Conservation (phyloP, 1,140 invertebrate species). For the Solenopsis invicta region DNA sequence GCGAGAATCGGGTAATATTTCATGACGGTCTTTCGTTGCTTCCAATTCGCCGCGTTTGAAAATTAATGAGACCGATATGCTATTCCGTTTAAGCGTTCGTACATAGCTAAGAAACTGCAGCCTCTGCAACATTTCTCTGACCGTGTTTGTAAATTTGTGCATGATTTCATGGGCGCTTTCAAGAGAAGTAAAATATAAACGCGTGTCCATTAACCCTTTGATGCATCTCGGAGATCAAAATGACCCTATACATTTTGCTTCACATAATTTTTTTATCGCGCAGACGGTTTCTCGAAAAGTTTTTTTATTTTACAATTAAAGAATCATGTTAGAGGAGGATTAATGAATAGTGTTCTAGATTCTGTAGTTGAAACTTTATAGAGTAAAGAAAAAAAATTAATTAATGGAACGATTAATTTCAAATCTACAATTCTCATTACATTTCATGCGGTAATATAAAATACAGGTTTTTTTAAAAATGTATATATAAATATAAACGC, state of each 20-base stretch:
- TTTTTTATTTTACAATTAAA: conserved; percentile 6
- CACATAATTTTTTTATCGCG: conserved; percentile 3
- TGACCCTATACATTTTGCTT: not conserved
- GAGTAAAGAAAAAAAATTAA: not conserved
- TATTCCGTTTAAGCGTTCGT: conserved; percentile 49
- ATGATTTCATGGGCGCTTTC: conserved; percentile 5
- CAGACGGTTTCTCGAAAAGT: not conserved
- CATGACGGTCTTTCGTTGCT: conserved; percentile 36
- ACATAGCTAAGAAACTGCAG: conserved; percentile 38
- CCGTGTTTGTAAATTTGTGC: conserved; percentile 1
- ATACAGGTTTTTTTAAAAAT: not conserved
- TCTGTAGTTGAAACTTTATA: not conserved
- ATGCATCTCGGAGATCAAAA: not conserved
- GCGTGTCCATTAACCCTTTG: conserved; percentile 17
- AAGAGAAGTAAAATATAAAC: conserved; percentile 35
- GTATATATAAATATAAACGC: no score
- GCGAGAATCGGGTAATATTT: conserved; percentile 83
- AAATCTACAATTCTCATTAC: not conserved
- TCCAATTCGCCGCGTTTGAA: conserved; percentile 37
- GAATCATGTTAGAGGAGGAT: not conserved
- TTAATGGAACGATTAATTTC: not conserved
- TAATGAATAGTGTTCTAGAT: not conserved
- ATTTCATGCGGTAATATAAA: not conserved
- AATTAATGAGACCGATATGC: conserved; percentile 48
- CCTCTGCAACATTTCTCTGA: conserved; percentile 34